Evolutionary conservation across 2,797 vertebrate species (phyloP).

Genomic region (Menidia menidia): DNA sequence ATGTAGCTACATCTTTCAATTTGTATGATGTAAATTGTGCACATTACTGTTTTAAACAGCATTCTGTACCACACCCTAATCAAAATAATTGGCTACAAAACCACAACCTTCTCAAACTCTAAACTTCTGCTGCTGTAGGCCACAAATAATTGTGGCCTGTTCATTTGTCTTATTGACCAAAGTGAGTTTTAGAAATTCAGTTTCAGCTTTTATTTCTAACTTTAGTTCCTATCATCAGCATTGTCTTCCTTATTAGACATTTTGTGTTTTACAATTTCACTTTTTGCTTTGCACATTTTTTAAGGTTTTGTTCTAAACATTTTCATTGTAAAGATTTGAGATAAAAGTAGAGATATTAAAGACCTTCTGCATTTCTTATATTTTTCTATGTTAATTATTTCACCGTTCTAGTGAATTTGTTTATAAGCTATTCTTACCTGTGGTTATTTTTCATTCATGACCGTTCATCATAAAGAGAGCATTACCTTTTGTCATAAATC

Average conservation of each 20-base stretch:
- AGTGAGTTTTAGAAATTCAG: neutral
- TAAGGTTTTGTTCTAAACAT: too few relatives aligned
- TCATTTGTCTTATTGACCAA: neutral
- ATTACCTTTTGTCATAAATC: neutral
- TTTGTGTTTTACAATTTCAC: neutral
- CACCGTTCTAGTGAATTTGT: too few relatives aligned
- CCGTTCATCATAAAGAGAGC: neutral
- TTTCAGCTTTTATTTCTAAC: neutral
- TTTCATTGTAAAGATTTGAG: neutral
- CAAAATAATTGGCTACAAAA: conserved; percentile 13
- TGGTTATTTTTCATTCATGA: neutral
- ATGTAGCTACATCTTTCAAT: neutral
- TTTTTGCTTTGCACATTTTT: neutral
- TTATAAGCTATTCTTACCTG: too few relatives aligned
- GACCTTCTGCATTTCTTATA: neutral
- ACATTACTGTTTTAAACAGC: conserved; percentile 1
- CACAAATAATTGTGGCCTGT: neutral
- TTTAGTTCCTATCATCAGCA: neutral
- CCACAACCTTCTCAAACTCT: conserved; percentile 5
- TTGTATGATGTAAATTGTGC: neutral
- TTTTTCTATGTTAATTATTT: neutral
- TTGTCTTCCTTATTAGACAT: too few relatives aligned
- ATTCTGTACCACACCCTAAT: conserved; percentile 34
- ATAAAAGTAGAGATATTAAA: too few relatives aligned
- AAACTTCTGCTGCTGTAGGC: neutral